phyloP scores from a whole-genome alignment of 2,888 invertebrate genomes.

The Eristalis pertinax region DNA sequence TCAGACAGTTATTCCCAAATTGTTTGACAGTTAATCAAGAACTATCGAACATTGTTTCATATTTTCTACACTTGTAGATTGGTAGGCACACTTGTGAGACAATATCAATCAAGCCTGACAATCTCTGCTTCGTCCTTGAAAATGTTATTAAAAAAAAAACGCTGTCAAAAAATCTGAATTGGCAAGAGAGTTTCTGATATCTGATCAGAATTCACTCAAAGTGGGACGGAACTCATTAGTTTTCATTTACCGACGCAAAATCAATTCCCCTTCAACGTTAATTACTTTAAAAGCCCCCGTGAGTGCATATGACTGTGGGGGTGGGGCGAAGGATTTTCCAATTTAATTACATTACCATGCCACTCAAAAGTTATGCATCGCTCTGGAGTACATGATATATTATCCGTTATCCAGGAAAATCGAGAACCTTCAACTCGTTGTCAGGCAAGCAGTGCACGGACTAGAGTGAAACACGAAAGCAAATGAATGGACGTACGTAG shows the following conservation, averaged over 20 bases:
- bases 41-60: no score
- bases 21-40: no score
- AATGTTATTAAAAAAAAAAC: no score
- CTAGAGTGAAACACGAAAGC: background rate
- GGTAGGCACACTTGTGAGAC: no score
- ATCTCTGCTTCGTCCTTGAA: no score
- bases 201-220: background rate
- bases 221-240: background rate
- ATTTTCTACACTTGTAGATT: no score
- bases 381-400: slow-evolving; percentile 1
- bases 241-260: background rate
- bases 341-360: slow-evolving; percentile 14
- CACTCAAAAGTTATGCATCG: background rate
- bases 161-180: no score
- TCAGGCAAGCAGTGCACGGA: background rate
- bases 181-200: no score
- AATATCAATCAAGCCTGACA: no score
- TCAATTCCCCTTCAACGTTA: background rate
- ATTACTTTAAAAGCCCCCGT: background rate
- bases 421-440: slow-evolving; percentile 9
- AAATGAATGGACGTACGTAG: background rate
- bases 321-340: background rate
- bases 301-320: background rate
- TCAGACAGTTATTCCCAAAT: no score
- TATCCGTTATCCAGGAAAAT: slow-evolving; percentile 1